phyloP scores from a whole-genome alignment of 2,888 invertebrate genomes.

The Drosophila prostipennis region DNA sequence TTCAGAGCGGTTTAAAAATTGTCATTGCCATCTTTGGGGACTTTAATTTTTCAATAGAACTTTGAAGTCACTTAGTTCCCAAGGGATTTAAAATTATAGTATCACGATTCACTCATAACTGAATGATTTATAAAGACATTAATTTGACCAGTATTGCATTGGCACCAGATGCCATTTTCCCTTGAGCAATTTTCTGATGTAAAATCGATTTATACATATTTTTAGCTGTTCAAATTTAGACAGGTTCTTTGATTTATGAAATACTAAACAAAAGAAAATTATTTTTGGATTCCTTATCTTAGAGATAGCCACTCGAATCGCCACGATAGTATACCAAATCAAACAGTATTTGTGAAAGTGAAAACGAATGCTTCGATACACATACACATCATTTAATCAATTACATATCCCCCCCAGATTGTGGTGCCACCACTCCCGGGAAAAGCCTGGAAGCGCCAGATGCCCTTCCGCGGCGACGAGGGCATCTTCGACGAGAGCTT shows the following conservation, averaged over 20 bases:
- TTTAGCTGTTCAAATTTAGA: too few species aligned
- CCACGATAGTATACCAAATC: too few species aligned
- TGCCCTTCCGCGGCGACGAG: constrained; percentile 99
- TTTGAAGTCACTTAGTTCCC: too few species aligned
- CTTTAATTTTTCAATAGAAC: too few species aligned
- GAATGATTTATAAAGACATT: too few species aligned
- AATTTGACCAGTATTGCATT: background rate
- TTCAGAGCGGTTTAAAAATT: too few species aligned
- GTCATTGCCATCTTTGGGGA: too few species aligned
- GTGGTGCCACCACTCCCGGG: constrained; percentile 99
- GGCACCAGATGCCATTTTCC: background rate
- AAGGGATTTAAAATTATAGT: too few species aligned
- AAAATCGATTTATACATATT: background rate
- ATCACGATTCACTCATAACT: too few species aligned
- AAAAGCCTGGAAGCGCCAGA: constrained; percentile 98
- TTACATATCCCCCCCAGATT: constrained; percentile 87
- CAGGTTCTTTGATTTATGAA: background rate
- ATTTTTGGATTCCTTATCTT: background rate
- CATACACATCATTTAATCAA: constrained; percentile 2
- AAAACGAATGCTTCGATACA: background rate
- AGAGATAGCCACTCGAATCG: background rate
- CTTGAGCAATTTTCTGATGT: background rate
- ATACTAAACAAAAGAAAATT: background rate
- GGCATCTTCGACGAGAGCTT: constrained; percentile 99
- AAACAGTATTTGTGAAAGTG: background rate